Conservation (phyloP, 2,797 vertebrate genomes). For the Hipposideros larvatus region DNA sequence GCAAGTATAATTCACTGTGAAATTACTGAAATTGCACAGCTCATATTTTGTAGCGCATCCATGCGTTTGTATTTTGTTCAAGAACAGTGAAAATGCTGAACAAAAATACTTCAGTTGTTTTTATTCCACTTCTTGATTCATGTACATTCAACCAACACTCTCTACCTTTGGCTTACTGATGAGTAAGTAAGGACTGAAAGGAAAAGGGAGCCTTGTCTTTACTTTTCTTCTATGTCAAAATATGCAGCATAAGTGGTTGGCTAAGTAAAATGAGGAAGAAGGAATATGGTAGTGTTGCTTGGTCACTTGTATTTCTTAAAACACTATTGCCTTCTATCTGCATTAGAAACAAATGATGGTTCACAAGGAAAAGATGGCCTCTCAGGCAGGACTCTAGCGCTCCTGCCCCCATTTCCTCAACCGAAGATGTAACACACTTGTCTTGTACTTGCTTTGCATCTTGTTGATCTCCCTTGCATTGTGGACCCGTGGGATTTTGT, state of each 20-base stretch:
- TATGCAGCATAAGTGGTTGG: not conserved
- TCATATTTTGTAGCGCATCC: not conserved
- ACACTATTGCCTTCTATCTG: not conserved
- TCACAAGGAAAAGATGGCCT: not conserved
- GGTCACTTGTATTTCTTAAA: not conserved
- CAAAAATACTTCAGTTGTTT: not conserved
- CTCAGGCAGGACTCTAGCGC: fast-evolving
- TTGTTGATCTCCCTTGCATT: not conserved
- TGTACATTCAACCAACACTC: not conserved
- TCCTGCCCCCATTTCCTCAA: not conserved
- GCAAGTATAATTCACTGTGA: not conserved
- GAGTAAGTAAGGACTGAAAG: not conserved
- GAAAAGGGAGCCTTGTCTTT: not conserved
- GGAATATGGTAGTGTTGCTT: not conserved
- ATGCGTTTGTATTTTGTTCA: not conserved
- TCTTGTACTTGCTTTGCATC: not conserved
- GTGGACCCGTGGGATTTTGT: not conserved
- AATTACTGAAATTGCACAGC: not conserved
- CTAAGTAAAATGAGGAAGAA: not conserved
- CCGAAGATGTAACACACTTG: fast-evolving
- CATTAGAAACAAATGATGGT: not conserved
- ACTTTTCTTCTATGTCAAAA: not conserved
- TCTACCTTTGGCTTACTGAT: not conserved
- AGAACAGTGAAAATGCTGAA: not conserved
- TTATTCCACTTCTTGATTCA: not conserved